Evolutionary conservation across 2,888 invertebrate genomes (phyloP).

Genomic region (Agrenia bidenticulata): DNA sequence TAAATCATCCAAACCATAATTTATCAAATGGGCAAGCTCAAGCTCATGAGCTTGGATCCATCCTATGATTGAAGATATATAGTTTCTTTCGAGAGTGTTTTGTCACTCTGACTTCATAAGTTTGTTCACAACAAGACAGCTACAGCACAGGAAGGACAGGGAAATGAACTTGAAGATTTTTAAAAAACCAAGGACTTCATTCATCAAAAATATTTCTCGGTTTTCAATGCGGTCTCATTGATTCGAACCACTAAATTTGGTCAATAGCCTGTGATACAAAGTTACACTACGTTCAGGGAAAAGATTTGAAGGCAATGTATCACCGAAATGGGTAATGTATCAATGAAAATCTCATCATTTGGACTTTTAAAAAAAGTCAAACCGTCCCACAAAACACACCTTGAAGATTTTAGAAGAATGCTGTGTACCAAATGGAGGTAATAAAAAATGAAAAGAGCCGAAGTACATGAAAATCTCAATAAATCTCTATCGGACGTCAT

Average conservation of each 20-base stretch:
- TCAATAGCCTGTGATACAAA: not conserved
- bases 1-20: too few species aligned
- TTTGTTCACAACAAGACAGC: not conserved
- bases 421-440: constrained; percentile 16
- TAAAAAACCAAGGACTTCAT: constrained; percentile 27
- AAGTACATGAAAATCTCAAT: constrained; percentile 33
- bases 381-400: constrained; percentile 29
- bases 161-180: too few species aligned
- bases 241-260: not conserved
- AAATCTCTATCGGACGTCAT: constrained; percentile 36
- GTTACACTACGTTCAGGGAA: not conserved
- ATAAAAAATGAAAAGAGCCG: constrained; percentile 27
- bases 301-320: not conserved
- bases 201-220: constrained; percentile 45
- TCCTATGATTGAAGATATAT: constrained; percentile 1
- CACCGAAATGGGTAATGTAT: not conserved
- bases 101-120: constrained; percentile 39
- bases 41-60: too few species aligned
- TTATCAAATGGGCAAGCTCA: too few species aligned
- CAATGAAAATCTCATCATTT: constrained; percentile 1
- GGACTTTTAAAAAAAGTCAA: not conserved
- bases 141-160: not conserved
- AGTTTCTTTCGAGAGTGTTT: constrained; percentile 31
- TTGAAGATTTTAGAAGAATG: constrained; percentile 40
- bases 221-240: constrained; percentile 34